These are phyloP conservation scores for Salvator merianae DNA, from an alignment of 2,113 vertebrate genomes.

Conservation along the genomic window DNA sequence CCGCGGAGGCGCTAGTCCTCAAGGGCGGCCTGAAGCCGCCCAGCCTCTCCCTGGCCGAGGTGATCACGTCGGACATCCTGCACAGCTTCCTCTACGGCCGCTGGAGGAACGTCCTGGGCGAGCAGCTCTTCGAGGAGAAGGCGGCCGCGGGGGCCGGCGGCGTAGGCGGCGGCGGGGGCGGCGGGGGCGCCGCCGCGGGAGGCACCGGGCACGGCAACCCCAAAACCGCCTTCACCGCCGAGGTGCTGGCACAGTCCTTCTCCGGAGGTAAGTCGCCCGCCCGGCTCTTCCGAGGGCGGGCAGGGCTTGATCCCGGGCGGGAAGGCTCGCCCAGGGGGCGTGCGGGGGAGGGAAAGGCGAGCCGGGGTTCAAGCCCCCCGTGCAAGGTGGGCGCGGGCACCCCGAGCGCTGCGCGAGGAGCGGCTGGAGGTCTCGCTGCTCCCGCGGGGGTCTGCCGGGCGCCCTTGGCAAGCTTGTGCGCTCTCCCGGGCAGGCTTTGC, in stretches of 20 bases:
- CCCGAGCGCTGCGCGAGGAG: too few species aligned
- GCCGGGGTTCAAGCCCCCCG: too few species aligned
- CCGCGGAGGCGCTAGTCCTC: constrained; percentile 87
- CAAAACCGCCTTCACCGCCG: constrained; percentile 94
- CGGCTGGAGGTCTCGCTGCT: too few species aligned
- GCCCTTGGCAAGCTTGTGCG: too few species aligned
- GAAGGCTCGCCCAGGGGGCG: too few species aligned
- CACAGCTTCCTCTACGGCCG: constrained; percentile 97
- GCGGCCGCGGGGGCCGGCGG: background rate
- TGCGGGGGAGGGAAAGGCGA: background rate
- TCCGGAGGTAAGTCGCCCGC: constrained; percentile 83
- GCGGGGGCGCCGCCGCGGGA: constrained; percentile 43
- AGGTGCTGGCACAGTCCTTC: constrained; percentile 95
- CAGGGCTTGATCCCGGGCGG: too few species aligned
- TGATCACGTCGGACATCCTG: constrained; percentile 96
- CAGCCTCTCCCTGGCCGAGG: constrained; percentile 87
- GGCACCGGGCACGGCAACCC: constrained; percentile 70
- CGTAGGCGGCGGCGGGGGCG: background rate
- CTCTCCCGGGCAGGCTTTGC: too few species aligned
- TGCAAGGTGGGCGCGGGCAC: too few species aligned
- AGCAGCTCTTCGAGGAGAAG: constrained; percentile 90
- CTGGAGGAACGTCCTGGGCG: constrained; percentile 94
- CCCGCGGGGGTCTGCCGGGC: too few species aligned
- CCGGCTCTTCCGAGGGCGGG: too few species aligned
- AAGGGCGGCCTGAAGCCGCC: constrained; percentile 89